phyloP scores from a whole-genome alignment of 2,888 invertebrate species.

The Polyploca ridens region DNA sequence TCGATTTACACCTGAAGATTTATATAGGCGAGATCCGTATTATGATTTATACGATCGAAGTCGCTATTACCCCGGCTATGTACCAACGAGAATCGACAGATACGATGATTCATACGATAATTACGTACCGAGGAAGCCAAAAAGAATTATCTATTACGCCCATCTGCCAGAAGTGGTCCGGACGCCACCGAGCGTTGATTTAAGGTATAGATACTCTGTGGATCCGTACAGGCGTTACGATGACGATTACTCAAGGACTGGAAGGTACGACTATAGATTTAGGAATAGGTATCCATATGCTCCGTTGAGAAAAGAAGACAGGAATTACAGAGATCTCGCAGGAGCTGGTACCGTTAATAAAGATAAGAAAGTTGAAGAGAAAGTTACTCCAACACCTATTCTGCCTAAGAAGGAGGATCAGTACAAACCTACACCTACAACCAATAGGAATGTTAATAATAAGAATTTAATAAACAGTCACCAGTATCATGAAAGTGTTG shows the following conservation, averaged over 20 bases:
- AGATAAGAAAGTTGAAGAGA: slow-evolving; percentile 75
- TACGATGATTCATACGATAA: slow-evolving; percentile 75
- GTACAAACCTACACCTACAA: slow-evolving; percentile 41
- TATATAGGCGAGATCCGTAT: slow-evolving; percentile 73
- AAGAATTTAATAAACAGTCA: slow-evolving; percentile 75
- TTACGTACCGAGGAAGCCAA: slow-evolving; percentile 76
- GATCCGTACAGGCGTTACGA: slow-evolving; percentile 76
- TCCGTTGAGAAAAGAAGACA: slow-evolving; percentile 74
- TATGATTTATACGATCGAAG: slow-evolving; percentile 72
- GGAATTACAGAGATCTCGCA: slow-evolving; percentile 74
- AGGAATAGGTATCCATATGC: slow-evolving; percentile 74
- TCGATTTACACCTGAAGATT: slow-evolving; percentile 63
- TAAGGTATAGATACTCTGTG: slow-evolving; percentile 78
- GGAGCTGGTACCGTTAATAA: slow-evolving; percentile 69
- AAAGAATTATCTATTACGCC: slow-evolving; percentile 88
- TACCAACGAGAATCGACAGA: slow-evolving; percentile 63
- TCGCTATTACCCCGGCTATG: slow-evolving; percentile 58
- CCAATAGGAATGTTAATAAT: slow-evolving; percentile 54
- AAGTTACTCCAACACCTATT: slow-evolving; percentile 76
- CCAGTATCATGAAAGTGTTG: slow-evolving; percentile 71
- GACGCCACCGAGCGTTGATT: slow-evolving; percentile 84
- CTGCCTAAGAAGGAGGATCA: slow-evolving; percentile 74
- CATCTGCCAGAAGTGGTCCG: slow-evolving; percentile 88
- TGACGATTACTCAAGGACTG: slow-evolving; percentile 69
- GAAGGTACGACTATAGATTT: slow-evolving; percentile 77